Evolutionary conservation across 2,888 invertebrate genomes (phyloP).

Genomic region (Agriopis aurantiaria): DNA sequence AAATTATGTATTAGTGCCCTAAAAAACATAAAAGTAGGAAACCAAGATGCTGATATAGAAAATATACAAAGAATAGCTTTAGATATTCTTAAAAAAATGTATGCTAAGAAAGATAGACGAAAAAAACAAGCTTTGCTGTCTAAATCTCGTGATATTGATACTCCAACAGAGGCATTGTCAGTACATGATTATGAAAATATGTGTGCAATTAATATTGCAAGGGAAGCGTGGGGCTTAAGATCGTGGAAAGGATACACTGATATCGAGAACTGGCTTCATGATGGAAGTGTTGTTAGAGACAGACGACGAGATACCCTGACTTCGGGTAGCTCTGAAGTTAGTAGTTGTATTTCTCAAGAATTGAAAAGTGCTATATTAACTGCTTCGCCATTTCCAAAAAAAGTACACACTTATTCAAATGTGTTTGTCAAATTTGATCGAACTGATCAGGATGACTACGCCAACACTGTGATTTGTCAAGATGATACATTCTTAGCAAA

Average conservation of each 20-base stretch:
- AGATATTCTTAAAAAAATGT: constrained; percentile 84
- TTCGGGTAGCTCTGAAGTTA: constrained; percentile 86
- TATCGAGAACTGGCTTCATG: constrained; percentile 88
- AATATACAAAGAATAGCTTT: constrained; percentile 84
- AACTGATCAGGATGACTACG: constrained; percentile 81
- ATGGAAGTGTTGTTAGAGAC: constrained; percentile 87
- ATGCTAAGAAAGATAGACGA: constrained; percentile 79
- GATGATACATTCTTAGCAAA: constrained; percentile 85
- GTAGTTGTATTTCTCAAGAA: constrained; percentile 80
- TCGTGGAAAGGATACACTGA: constrained; percentile 89
- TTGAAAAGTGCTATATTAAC: constrained; percentile 76
- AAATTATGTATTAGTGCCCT: constrained; percentile 83
- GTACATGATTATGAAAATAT: constrained; percentile 89
- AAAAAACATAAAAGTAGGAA: constrained; percentile 84
- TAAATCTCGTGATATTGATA: constrained; percentile 81
- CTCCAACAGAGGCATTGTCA: constrained; percentile 86
- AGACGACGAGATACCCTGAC: constrained; percentile 86
- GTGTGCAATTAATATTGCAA: constrained; percentile 88
- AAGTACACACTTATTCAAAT: constrained; percentile 79
- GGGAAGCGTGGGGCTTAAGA: constrained; percentile 88
- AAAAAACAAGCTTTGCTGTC: constrained; percentile 72
- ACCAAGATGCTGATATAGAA: constrained; percentile 84
- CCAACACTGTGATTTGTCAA: constrained; percentile 82
- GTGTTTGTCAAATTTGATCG: constrained; percentile 79
- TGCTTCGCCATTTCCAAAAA: constrained; percentile 79